Conservation (phyloP, 1,140 invertebrate species). For the Linepithema humile region DNA sequence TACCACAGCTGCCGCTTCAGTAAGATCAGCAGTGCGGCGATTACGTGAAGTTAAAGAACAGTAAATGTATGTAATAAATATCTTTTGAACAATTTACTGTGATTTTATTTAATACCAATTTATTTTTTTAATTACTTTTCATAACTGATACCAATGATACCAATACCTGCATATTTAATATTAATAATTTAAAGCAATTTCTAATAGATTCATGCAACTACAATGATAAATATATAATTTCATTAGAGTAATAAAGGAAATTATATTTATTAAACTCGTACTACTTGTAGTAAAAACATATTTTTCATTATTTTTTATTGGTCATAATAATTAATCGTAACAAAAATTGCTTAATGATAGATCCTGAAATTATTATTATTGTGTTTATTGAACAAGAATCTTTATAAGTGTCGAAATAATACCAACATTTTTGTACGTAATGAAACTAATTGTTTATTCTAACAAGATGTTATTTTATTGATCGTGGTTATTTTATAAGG, state of each 20-base stretch:
- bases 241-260: neutral
- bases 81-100: constrained; percentile 34
- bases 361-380: no score
- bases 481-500: constrained; percentile 17
- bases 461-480: constrained; percentile 31
- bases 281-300: neutral
- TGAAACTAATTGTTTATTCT: constrained; percentile 54
- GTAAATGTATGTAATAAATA: constrained; percentile 83
- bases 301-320: neutral
- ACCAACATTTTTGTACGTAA: constrained; percentile 29
- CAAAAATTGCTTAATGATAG: neutral
- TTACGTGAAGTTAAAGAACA: constrained; percentile 98
- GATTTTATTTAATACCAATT: constrained; percentile 26
- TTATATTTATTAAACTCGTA: neutral
- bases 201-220: no score
- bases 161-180: constrained; percentile 6
- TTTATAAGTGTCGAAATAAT: constrained; percentile 30
- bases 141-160: neutral
- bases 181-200: no score
- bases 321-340: neutral
- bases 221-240: neutral
- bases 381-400: constrained; percentile 17
- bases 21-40: constrained; percentile 97
- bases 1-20: constrained; percentile 97
- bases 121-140: neutral